Evolutionary conservation across 2,888 invertebrate species (phyloP), one percentile per base, ranked within the genome.

Genomic region (Smittia aterrima): DNA sequence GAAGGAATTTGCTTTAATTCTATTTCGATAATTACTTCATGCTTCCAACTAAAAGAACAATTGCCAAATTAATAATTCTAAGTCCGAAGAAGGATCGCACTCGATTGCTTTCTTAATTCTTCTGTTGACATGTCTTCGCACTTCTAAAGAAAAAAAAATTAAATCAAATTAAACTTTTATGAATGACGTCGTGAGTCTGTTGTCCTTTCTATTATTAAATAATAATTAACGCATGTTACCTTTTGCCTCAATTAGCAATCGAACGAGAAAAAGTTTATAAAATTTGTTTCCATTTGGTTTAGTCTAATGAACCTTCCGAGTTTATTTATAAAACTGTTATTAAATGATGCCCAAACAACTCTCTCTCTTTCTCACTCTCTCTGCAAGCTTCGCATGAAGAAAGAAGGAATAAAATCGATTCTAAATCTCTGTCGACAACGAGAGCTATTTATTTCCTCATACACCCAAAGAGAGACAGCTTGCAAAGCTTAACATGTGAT

Each of bases 1-100:
- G 4, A 13, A 11, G 64, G 22, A 27, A 47, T 25, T 74, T 40
- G 66, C 53, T 74, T 66, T 66, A 66, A 74, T 66, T 74, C 74
- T 62, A 74, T 74, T 74, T 74, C 38, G 64, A 64, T 74, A 74
- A 74, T 74, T 74, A 74, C 74, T 74, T 74, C 74, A 74, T 74
- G 74, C 74, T 74, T 74, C 74, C 74, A 54, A 74, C 53, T 18
- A 71, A 27, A 73, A 64, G 41, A 67, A 9, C 32, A 38, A 67
- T 67, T 74, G 74, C 74, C 74, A 74, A 74, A 74, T 66, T 74
- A 74, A 32, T 64, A 64, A 27, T 64, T 64, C 9, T 64, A 64
- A 64, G 64, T 38, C 66, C 27, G 58, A 58, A 64, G 27, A 27
- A n/a, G 13, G 16, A 18, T 24, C 25, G 3, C 16, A 47, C 47